Evolutionary conservation across 64 coral and sea anemone species (phyloP).

Genomic region (Catalaphyllia jardinei): DNA sequence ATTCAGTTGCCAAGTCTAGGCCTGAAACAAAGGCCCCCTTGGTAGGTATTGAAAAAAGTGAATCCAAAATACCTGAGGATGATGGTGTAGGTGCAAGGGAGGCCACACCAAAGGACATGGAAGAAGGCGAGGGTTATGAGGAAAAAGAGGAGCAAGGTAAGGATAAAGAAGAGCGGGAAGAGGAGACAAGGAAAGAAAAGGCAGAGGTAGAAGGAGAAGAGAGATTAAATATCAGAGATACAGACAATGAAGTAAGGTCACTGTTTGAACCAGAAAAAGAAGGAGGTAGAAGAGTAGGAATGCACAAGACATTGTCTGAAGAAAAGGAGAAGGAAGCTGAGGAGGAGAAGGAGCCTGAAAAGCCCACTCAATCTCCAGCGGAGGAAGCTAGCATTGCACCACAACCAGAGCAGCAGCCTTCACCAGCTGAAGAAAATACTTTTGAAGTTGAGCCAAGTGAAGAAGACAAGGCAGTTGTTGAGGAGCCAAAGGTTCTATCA

Average conservation of each 20-base stretch:
- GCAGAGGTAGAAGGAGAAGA: background rate
- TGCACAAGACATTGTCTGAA: background rate
- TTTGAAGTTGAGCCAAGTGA: constrained; percentile 69
- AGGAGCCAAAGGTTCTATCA: constrained; percentile 36
- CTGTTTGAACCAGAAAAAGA: background rate
- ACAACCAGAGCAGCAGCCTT: background rate
- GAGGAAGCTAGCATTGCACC: background rate
- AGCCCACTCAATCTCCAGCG: constrained; percentile 17
- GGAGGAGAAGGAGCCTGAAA: background rate
- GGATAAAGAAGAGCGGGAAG: background rate
- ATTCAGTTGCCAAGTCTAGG: background rate
- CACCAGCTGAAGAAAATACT: constrained; percentile 16
- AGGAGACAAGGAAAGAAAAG: background rate
- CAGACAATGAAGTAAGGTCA: background rate
- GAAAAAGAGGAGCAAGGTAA: background rate
- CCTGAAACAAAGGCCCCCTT: background rate
- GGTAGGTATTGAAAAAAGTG: background rate
- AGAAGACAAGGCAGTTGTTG: constrained; percentile 57
- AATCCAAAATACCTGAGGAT: background rate
- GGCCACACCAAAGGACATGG: background rate
- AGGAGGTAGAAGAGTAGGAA: constrained; percentile 13
- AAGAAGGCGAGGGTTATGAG: background rate
- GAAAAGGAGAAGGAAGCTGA: background rate
- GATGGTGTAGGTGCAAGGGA: background rate
- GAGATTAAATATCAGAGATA: no score